Conservation (phyloP, 2,797 vertebrate species). For the Aldrovandia affinis region DNA sequence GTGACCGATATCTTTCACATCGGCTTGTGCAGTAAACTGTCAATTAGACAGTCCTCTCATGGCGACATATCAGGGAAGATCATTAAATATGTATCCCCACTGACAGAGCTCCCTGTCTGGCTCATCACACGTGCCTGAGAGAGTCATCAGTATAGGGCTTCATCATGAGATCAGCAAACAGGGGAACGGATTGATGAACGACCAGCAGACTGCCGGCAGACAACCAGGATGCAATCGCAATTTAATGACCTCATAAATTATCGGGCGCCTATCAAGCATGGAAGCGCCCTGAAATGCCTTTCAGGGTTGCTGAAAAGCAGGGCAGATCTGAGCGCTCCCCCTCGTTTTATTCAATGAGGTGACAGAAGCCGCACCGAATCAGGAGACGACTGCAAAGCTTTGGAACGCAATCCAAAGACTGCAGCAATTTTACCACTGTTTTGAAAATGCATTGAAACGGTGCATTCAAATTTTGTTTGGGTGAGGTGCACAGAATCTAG, state of each 20-base stretch:
- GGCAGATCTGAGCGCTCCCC: background rate
- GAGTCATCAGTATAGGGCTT: conserved; percentile 3
- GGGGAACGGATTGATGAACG: background rate
- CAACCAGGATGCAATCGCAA: background rate
- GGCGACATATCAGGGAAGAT: conserved; percentile 6
- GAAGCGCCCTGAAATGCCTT: conserved; percentile 12
- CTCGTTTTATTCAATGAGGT: background rate
- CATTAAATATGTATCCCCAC: conserved; percentile 22
- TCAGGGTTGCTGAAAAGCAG: conserved; percentile 3
- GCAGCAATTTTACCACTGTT: background rate
- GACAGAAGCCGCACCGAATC: background rate
- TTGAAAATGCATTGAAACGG: background rate
- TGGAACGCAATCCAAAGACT: background rate
- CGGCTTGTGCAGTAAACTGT: conserved; percentile 15
- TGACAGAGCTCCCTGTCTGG: conserved; percentile 15
- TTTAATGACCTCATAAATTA: conserved; percentile 28
- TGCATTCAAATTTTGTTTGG: background rate
- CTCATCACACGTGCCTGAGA: conserved; percentile 17
- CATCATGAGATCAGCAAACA: conserved; percentile 11
- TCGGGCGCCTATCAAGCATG: background rate
- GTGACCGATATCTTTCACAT: conserved; percentile 3
- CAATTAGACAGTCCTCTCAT: conserved; percentile 15
- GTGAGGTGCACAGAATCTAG: background rate
- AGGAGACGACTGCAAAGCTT: background rate
- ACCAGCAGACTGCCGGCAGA: conserved; percentile 4